These are phyloP conservation scores for Nomada goodeniana DNA, from an alignment of 2,888 invertebrate genomes.

Conservation along the genomic window DNA sequence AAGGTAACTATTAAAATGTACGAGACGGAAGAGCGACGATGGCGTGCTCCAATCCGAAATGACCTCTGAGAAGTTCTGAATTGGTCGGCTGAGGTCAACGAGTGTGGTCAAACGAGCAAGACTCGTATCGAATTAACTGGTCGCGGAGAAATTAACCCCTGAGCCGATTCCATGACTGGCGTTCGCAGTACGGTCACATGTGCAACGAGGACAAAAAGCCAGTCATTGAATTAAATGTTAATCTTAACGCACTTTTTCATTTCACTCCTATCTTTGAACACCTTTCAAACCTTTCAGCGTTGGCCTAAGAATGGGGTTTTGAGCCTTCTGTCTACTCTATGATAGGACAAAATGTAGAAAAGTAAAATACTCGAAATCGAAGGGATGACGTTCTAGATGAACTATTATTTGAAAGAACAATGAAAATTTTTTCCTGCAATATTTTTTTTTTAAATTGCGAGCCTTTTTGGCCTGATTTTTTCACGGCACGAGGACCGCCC, in stretches of 20 bases:
- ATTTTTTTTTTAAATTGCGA: too few relatives aligned
- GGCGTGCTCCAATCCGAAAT: conserved; percentile 28
- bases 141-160: conserved; percentile 75
- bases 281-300: too few relatives aligned
- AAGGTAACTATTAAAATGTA: not conserved
- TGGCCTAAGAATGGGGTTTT: too few relatives aligned
- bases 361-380: too few relatives aligned
- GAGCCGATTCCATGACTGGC: conserved; percentile 64
- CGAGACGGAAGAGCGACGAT: not conserved
- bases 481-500: too few relatives aligned
- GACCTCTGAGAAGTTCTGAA: conserved; percentile 48
- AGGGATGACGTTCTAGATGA: too few relatives aligned
- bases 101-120: conserved; percentile 64
- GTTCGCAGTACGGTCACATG: conserved; percentile 20
- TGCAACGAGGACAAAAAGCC: conserved; percentile 2
- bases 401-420: too few relatives aligned
- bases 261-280: not conserved
- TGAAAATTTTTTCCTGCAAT: too few relatives aligned
- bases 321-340: too few relatives aligned
- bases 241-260: not conserved
- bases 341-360: too few relatives aligned
- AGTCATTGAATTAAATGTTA: too few relatives aligned
- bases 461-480: too few relatives aligned
- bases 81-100: conserved; percentile 65
- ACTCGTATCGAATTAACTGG: conserved; percentile 73